phyloP scores from a whole-genome alignment of 23 tunicate species.

The Styela clava region DNA sequence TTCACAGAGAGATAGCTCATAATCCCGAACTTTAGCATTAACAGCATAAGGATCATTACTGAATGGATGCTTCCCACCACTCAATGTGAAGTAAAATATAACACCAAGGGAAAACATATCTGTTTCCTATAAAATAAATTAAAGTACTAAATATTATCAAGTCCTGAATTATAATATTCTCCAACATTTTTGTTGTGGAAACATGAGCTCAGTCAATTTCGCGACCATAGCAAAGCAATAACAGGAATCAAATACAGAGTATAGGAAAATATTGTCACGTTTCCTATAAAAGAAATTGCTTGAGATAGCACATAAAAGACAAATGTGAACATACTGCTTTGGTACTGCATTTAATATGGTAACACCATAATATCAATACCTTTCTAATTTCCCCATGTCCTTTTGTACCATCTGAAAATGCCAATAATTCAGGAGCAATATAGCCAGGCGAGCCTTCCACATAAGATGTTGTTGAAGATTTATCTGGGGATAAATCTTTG shows the following conservation, averaged over 20 bases:
- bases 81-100: constrained; percentile 17
- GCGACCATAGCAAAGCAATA: too few relatives aligned
- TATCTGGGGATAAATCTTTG: not conserved
- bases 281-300: too few relatives aligned
- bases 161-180: too few relatives aligned
- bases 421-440: constrained; percentile 28
- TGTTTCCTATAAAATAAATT: constrained; percentile 9
- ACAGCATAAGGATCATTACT: constrained; percentile 5
- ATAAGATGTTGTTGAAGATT: not conserved
- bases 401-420: not conserved
- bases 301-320: too few relatives aligned
- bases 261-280: too few relatives aligned
- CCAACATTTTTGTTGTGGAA: too few relatives aligned
- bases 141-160: not conserved
- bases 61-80: constrained; percentile 25
- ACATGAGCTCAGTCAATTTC: too few relatives aligned
- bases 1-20: not conserved
- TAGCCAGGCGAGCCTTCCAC: constrained; percentile 10
- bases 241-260: too few relatives aligned
- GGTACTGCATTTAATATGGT: too few relatives aligned
- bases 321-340: too few relatives aligned
- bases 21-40: constrained; percentile 13
- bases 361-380: too few relatives aligned
- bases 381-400: not conserved
- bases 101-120: constrained; percentile 26